A percentile compares a stretch with the other conserved stretches of the same genome.
Conservation (phyloP, 2,113 vertebrate genomes). For the human (Homo sapiens) region DNA sequence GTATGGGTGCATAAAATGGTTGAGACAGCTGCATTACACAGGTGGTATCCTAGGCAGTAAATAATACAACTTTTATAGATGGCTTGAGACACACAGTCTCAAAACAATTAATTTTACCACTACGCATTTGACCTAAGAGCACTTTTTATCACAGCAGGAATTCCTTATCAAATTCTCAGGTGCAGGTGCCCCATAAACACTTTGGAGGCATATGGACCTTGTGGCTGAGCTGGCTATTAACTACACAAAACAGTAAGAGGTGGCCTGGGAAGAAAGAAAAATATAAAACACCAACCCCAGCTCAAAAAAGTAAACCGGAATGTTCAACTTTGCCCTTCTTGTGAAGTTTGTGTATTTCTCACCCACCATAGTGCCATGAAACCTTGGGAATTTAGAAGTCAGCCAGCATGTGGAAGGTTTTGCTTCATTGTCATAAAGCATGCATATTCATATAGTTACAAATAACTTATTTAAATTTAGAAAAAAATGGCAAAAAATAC, state of each 20-base stretch:
- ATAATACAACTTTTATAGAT: constrained; percentile 78
- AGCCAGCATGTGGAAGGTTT: background rate
- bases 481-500: background rate
- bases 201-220: background rate
- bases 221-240: background rate
- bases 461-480: background rate
- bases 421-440: background rate
- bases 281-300: background rate
- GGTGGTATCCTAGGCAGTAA: constrained; percentile 75
- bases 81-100: constrained; percentile 76
- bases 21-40: constrained; percentile 80
- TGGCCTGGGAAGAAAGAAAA: constrained; percentile 39
- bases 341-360: background rate
- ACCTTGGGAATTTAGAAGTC: background rate
- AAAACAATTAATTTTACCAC: constrained; percentile 82
- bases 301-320: background rate
- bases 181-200: constrained; percentile 75
- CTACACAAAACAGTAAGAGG: background rate
- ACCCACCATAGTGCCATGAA: background rate
- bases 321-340: background rate
- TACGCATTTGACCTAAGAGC: constrained; percentile 76
- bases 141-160: constrained; percentile 80
- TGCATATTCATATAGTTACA: background rate
- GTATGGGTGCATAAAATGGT: constrained; percentile 58
- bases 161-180: constrained; percentile 80